Percentiles rank a stretch among this genome's conserved stretches.
These are phyloP conservation scores for Artibeus lituratus DNA, from an alignment of 2,797 vertebrate species.

Conservation along the genomic window DNA sequence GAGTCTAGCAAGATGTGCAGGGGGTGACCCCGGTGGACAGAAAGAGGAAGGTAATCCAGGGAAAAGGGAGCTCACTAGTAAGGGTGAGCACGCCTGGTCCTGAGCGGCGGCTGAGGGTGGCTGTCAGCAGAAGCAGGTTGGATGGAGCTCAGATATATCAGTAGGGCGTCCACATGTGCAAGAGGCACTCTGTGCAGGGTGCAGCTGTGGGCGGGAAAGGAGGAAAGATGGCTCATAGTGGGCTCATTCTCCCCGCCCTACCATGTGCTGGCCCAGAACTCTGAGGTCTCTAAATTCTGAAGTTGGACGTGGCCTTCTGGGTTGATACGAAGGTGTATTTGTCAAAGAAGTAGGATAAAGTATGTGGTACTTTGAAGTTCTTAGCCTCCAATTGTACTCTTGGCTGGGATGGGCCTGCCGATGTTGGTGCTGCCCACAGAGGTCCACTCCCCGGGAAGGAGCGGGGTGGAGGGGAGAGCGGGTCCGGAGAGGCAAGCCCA, in stretches of 20 bases:
- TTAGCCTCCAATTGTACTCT: not conserved
- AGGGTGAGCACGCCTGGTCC: not conserved
- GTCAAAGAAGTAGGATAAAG: not conserved
- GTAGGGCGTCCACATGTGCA: not conserved
- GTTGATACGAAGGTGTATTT: not conserved
- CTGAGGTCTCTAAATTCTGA: not conserved
- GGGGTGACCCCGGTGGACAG: not conserved
- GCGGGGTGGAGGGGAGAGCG: not conserved
- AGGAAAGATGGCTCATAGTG: not conserved
- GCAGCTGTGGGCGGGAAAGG: not conserved
- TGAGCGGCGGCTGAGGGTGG: not conserved
- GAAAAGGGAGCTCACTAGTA: not conserved
- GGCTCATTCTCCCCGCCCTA: not conserved
- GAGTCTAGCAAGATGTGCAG: not conserved
- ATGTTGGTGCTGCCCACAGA: not conserved
- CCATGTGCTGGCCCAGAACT: not conserved
- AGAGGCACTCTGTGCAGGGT: too few species aligned
- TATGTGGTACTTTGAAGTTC: not conserved
- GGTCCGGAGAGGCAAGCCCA: not conserved
- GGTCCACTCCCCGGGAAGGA: not conserved
- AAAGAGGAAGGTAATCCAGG: not conserved
- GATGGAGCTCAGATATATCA: not conserved
- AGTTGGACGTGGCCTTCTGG: not conserved
- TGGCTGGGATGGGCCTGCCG: not conserved
- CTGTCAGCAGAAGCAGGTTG: not conserved